Evolutionary conservation across 2,888 invertebrate genomes (phyloP), one percentile per base, ranked within the genome.

Genomic region (Cordilura impudica): DNA sequence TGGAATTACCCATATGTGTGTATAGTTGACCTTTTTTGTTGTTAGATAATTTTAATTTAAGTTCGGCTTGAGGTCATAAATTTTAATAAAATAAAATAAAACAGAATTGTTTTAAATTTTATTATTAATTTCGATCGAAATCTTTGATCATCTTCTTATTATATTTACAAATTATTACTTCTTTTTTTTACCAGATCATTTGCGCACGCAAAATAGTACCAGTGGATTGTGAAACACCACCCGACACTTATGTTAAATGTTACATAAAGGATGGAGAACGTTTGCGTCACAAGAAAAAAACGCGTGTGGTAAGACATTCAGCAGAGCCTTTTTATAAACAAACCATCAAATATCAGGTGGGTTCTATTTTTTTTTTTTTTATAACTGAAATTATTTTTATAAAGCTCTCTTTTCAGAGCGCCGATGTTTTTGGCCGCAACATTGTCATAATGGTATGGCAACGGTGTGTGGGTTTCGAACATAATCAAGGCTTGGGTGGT

Each of bases 391-490:
- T 39, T 21, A 56, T 4, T 29, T 14, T 18, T 19, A 31, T 23
- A 43, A 29, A 21, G 10, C 47, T 45, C 18, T 21, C 2, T 14
- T 81, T 81, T 2, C 84, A 93, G 93, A 93, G 94, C 14, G 93
- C 93, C 85, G 95, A 95, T 87, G 94, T 94, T 0, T 92, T 95
- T 23, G 95, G 95, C 0, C 93, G 97, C 70, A 95, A 95, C 80
- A 92, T 97, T 82, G 93, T 97, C 83, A 96, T 97, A 66, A 97
- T 97, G 95, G 92, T 98, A 58, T 98, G 97, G 97, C 96, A 97
- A 87, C 93, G 95, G 77, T 95, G 96, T 87, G 94, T 95, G 76
- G 95, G 95, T 2, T 96, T 96, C 89, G 96, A 96, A 87, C 96
- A 96, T 89, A 97, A 97, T 87, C 91, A 91, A 84, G 92, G 92